Evolutionary conservation across 2,797 vertebrate genomes (phyloP), one percentile per base, ranked within the genome.

Genomic region (Pelochelys cantorii): DNA sequence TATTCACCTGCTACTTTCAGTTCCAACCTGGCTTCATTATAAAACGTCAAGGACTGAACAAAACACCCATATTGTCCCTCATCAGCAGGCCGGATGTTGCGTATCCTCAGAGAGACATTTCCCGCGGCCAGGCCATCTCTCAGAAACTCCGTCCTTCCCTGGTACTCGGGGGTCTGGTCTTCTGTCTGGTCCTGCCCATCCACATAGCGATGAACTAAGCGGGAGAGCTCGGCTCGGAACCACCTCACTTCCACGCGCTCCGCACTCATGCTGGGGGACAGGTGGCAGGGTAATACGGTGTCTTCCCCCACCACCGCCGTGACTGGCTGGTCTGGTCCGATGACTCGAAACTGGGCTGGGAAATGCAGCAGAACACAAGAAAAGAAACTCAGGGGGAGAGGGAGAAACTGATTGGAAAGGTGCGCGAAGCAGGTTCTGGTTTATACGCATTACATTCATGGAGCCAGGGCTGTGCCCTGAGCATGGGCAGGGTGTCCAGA

Each of bases 181-280:
- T 86, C 92, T 0, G 89, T 92, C 55, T 95, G 95, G 29, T 97
- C 96, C 42, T 89, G 94, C 86, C 97, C 96, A 2, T 88, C 94
- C n/a, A 93, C 87, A 84, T 96, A 97, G 62, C 97, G 93, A 18
- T 97, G 97, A 20, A 97, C 97, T 48, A 48, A 84, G 94, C 92
- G 18, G 94, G 87, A 96, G 57, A 96, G 95, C 10, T 96, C 93
- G 5, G 95, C 79, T 1, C 90, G 94, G 79, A 96, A 96, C 97
- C 97, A 97, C 5, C 96, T 96, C 79, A 97, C 95, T 81, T 97
- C 96, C 97, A 97, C 95, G 62, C 92, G 88, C 1, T 94, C 88
- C 2, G 97, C 97, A 0, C 95, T 97, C 86, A 84, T 94, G 60
- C 84, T 62, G 2, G 97, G 97, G 29, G 91, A 93, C 34, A 96